phyloP scores from a whole-genome alignment of 2,888 invertebrate species.

The Cheilosia variabilis region DNA sequence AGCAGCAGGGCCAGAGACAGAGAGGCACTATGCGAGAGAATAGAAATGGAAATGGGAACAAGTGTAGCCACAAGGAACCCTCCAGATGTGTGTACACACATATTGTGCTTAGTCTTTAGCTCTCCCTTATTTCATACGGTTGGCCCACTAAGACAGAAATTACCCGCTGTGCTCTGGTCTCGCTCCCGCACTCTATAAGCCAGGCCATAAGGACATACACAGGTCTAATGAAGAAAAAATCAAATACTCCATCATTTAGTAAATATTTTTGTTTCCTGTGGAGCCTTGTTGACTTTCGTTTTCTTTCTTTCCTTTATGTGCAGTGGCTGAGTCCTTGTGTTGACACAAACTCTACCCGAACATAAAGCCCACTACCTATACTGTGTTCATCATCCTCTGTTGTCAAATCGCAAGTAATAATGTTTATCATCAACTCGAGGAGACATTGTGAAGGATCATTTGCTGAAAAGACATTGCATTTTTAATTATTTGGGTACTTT shows the following conservation, averaged over 20 bases:
- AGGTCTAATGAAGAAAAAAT: slow-evolving; percentile 73
- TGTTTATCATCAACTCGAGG: slow-evolving; percentile 73
- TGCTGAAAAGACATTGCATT: slow-evolving; percentile 71
- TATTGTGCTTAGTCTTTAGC: slow-evolving; percentile 53
- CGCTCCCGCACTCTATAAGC: slow-evolving; percentile 2
- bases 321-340: slow-evolving; percentile 44
- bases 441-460: slow-evolving; percentile 72
- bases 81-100: slow-evolving; percentile 70
- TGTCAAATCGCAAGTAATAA: slow-evolving; percentile 74
- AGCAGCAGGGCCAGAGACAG: neutral
- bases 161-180: slow-evolving; percentile 27
- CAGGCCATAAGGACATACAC: slow-evolving; percentile 50
- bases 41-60: slow-evolving; percentile 70
- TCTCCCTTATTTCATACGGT: slow-evolving; percentile 24
- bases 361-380: slow-evolving; percentile 44
- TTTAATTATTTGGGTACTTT: slow-evolving; percentile 71
- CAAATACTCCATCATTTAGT: slow-evolving; percentile 73
- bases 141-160: slow-evolving; percentile 54
- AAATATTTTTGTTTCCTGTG: slow-evolving; percentile 73
- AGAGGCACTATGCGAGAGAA: slow-evolving; percentile 38
- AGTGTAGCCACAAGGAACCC: slow-evolving; percentile 72
- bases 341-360: slow-evolving; percentile 53
- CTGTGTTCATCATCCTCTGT: slow-evolving; percentile 51
- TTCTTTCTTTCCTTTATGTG: slow-evolving; percentile 45
- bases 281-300: slow-evolving; percentile 71